Evolutionary conservation across 2,797 vertebrate genomes (phyloP).

Genomic region (Loris lydekkerianus): DNA sequence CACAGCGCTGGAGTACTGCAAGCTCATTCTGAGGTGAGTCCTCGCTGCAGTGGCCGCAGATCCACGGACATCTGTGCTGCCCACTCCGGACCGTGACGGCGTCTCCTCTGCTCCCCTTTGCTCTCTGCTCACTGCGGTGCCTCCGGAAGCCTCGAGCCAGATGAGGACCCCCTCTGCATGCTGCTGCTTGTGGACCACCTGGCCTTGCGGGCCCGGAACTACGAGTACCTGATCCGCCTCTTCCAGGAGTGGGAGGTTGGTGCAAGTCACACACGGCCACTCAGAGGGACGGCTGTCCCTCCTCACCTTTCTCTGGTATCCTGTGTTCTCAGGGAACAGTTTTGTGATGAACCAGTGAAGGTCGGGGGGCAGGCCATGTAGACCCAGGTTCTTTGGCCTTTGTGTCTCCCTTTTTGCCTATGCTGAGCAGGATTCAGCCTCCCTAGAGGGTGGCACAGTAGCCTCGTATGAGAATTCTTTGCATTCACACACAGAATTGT

Average conservation of each 20-base stretch:
- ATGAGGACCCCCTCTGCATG: conserved; percentile 96
- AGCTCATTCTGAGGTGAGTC: conserved; percentile 95
- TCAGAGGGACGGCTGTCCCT: too few species aligned
- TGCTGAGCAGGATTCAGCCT: neutral
- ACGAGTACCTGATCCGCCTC: conserved; percentile 92
- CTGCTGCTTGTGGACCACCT: conserved; percentile 96
- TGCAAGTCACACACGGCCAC: fast-evolving
- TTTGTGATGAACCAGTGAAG: neutral
- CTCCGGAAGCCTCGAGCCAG: conserved; percentile 94
- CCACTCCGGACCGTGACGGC: neutral
- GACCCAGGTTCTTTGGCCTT: neutral
- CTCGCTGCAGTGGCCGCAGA: fast-evolving
- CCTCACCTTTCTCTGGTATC: fast-evolving
- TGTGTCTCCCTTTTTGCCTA: neutral
- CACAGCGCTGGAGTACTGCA: conserved; percentile 97
- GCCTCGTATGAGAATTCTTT: neutral
- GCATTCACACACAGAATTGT: fast-evolving
- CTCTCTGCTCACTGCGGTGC: neutral
- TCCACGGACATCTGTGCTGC: fast-evolving
- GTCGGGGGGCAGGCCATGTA: neutral
- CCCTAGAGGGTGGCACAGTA: neutral
- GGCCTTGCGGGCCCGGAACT: conserved; percentile 94
- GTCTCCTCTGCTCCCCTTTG: conserved; percentile 35
- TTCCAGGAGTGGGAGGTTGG: conserved; percentile 98
- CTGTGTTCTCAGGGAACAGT: fast-evolving